Evolutionary conservation across 2,888 invertebrate species (phyloP).

Genomic region (Tetragnatha montana): DNA sequence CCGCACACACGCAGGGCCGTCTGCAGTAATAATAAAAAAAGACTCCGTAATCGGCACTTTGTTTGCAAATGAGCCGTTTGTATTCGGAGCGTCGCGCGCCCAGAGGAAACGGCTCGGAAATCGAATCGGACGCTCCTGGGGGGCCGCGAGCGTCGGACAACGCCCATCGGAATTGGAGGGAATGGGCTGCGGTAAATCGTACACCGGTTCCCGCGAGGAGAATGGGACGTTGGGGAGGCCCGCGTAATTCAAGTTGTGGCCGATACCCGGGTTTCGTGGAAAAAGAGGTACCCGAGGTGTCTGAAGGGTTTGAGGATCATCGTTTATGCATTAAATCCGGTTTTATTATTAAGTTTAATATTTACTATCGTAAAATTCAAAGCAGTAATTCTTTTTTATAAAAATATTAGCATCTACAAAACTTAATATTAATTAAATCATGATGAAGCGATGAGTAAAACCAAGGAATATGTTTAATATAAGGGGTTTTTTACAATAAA

Average conservation of each 20-base stretch:
- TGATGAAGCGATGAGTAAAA: too few relatives aligned
- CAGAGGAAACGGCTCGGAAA: constrained; percentile 64
- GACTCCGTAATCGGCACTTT: constrained; percentile 68
- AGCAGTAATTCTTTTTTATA: too few relatives aligned
- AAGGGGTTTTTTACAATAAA: too few relatives aligned
- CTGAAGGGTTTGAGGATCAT: background rate
- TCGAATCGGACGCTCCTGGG: constrained; percentile 58
- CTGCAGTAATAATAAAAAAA: constrained; percentile 50
- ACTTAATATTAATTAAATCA: too few relatives aligned
- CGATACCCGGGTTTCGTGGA: background rate
- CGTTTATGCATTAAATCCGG: background rate
- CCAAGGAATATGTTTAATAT: too few relatives aligned
- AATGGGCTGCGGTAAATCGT: constrained; percentile 31
- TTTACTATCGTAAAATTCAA: too few relatives aligned
- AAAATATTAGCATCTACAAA: too few relatives aligned
- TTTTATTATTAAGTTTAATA: background rate
- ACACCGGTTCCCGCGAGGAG: constrained; percentile 14
- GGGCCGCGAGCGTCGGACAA: constrained; percentile 54
- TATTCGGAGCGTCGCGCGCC: constrained; percentile 54
- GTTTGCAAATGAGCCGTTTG: constrained; percentile 71
- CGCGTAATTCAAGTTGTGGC: background rate
- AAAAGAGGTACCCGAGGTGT: background rate
- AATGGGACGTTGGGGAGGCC: background rate
- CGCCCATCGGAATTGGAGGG: constrained; percentile 41
- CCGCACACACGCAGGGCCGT: background rate